phyloP scores from a whole-genome alignment of 1,140 invertebrate genomes.

The Eumaeus atala region DNA sequence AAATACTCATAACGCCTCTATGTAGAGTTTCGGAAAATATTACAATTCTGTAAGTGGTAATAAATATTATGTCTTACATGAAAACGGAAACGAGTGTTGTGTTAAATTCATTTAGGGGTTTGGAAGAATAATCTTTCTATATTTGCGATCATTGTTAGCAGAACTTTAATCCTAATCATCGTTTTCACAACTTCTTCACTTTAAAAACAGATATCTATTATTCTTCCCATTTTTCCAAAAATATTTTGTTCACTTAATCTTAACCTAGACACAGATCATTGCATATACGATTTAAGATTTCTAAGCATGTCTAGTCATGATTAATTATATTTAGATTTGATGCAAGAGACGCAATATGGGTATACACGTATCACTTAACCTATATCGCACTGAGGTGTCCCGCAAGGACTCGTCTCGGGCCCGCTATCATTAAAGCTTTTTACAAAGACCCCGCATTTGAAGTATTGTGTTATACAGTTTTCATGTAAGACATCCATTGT shows the following conservation, averaged over 20 bases:
- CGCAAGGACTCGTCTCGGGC: background rate
- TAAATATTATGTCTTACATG: conserved; percentile 42
- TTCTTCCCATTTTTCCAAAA: too few relatives aligned
- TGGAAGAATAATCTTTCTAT: too few relatives aligned
- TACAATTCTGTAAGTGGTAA: conserved; percentile 49
- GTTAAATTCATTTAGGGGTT: too few relatives aligned
- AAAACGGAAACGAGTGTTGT: conserved; percentile 21
- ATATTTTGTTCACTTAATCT: too few relatives aligned
- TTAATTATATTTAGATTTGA: too few relatives aligned
- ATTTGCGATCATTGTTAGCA: too few relatives aligned
- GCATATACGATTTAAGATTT: too few relatives aligned
- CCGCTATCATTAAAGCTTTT: conserved; percentile 1
- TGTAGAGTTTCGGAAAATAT: conserved; percentile 71
- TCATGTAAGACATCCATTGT: conserved; percentile 33
- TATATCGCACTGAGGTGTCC: background rate
- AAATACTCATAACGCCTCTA: conserved; percentile 59
- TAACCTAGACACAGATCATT: too few relatives aligned
- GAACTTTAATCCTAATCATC: too few relatives aligned
- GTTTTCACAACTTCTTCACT: too few relatives aligned
- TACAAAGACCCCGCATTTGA: background rate
- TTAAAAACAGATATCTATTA: too few relatives aligned
- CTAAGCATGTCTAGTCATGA: too few relatives aligned
- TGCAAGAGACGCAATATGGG: background rate
- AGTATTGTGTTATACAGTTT: conserved; percentile 13
- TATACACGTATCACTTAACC: conserved; percentile 1